Base-by-base conservation (phyloP, 2,797 vertebrate genomes). In the Propithecus perrieri region DNA sequence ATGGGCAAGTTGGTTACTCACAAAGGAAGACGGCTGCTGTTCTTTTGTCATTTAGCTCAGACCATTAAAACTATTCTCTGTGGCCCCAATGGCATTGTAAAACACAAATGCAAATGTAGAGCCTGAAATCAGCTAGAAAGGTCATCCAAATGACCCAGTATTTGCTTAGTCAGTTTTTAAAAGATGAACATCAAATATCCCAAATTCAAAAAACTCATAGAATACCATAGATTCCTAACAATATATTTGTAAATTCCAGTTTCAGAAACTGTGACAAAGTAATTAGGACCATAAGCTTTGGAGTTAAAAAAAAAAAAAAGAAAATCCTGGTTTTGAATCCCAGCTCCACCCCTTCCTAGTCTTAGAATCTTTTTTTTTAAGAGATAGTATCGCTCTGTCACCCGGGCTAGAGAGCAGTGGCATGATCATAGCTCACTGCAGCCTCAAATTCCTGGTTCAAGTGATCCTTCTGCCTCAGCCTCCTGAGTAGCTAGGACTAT, bases 201-300 rank as follows among this genome's bases (percentile, higher is more conserved):
- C 33, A 75, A 50, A 69, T 67, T 84, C 43, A 43, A 7, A 81
- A 75, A 74, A 24, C 65, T 67, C 59, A 17, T 10, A 65, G 46
- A 33, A 85, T 85, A 57, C 30, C 46, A 76, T 59, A 75, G 69
- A 59, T 91, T 88, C 53, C 72, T 72, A 22, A 71, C 41, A 76
- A 50, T 85, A 28, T 50, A 13, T 43, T 74, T 76, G 33, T 92
- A 78, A 95, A 71, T 33, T 8, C 38, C 12, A 48, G 5, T 78
- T 86, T 95, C 48, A 90, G 59, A 80, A 93, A 93, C 75, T 26
- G 14, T 57, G 48, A 76, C 35, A 85, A 55, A 89, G n/a, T 71
- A 24, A 20, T 80, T 35, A 63, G n/a, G 15, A 57, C 20, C 17
- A 74, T 61, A 69, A 81, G 59, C 17, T 85, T 72, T 65, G 35